Evolutionary conservation across 2,113 vertebrate species (phyloP).

Genomic region (Forbesichthys agassizii): DNA sequence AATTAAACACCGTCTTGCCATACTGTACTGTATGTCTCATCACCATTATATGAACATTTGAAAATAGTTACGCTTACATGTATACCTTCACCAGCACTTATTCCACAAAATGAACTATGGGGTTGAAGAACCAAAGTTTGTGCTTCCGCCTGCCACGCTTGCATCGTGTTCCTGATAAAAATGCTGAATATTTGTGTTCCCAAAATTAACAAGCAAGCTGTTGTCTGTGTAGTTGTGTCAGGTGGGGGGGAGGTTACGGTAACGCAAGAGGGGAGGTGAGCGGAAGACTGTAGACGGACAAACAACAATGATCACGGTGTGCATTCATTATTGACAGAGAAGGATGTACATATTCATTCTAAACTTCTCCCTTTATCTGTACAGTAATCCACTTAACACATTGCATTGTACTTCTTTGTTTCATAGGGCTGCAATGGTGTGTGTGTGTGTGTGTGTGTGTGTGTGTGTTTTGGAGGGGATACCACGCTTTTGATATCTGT

Average conservation of each 20-base stretch:
- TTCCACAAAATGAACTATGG: slow-evolving; percentile 2
- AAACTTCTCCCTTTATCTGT: neutral
- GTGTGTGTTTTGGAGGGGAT: slow-evolving; percentile 35
- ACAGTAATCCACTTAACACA: slow-evolving; percentile 77
- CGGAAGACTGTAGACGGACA: slow-evolving; percentile 7
- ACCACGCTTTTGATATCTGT: slow-evolving; percentile 72
- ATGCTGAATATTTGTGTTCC: slow-evolving; percentile 71
- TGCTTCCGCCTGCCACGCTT: slow-evolving; percentile 1
- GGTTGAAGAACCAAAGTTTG: no score
- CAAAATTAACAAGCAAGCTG: slow-evolving; percentile 60
- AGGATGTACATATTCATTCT: neutral
- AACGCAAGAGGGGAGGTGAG: slow-evolving; percentile 3
- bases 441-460: slow-evolving; percentile 2
- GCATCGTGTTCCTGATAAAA: slow-evolving; percentile 52
- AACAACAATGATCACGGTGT: slow-evolving; percentile 71
- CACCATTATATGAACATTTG: neutral
- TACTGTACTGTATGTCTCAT: no score
- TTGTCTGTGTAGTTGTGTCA: slow-evolving; percentile 54
- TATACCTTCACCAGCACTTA: slow-evolving; percentile 34
- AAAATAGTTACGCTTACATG: slow-evolving; percentile 13
- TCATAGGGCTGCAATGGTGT: slow-evolving; percentile 35
- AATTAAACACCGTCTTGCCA: no score
- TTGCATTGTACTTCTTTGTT: slow-evolving; percentile 85
- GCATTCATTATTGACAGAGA: slow-evolving; percentile 69
- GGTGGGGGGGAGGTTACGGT: slow-evolving; percentile 36